These are phyloP conservation scores for Protophormia terraenovae DNA, from an alignment of 2,888 invertebrate species.

Conservation along the genomic window DNA sequence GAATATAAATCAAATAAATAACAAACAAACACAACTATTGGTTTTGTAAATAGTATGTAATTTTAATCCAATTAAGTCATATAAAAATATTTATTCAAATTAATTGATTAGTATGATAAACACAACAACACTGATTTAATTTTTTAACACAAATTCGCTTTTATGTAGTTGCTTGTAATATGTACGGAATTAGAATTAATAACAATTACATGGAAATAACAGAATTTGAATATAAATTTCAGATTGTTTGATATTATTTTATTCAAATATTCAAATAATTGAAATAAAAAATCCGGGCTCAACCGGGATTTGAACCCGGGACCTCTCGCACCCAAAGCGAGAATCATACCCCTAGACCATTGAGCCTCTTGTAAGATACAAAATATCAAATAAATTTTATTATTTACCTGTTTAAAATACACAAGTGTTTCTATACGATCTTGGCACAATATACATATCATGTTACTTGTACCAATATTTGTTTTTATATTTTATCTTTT, in stretches of 20 bases:
- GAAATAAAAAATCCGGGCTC: constrained; percentile 80
- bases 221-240: no score
- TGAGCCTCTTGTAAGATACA: constrained; percentile 75
- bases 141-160: background rate
- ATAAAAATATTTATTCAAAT: background rate
- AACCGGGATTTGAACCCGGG: constrained; percentile 85
- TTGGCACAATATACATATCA: no score
- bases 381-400: background rate
- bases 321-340: constrained; percentile 85
- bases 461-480: background rate
- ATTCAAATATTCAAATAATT: no score
- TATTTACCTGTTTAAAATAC: background rate
- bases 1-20: constrained; percentile 5
- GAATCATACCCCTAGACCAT: constrained; percentile 85
- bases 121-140: background rate
- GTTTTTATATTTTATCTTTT: background rate
- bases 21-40: background rate
- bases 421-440: background rate
- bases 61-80: background rate
- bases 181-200: background rate
- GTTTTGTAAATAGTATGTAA: background rate
- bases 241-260: no score
- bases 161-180: background rate
- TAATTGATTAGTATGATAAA: background rate
- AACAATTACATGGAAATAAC: no score